Conservation (phyloP, 2,797 vertebrate genomes). For the Crocodylus rhombifer region DNA sequence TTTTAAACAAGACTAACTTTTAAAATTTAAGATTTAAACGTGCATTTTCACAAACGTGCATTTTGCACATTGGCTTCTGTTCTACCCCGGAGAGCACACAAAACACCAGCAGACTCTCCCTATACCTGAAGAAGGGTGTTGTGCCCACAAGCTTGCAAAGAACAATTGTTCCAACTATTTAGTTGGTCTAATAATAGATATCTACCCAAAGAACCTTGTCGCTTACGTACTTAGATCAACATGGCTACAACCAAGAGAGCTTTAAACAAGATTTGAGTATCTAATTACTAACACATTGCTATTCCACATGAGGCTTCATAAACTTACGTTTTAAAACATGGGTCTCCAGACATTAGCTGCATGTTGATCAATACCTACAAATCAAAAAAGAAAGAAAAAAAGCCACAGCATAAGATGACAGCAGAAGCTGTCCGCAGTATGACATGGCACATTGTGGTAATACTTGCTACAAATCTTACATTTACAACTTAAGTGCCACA, state of each 20-base stretch:
- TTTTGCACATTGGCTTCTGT: no score
- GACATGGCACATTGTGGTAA: not conserved
- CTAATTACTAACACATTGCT: not conserved
- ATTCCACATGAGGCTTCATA: not conserved
- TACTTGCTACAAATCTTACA: not conserved
- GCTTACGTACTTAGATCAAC: no score
- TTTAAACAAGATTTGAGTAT: not conserved
- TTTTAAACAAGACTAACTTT: not conserved
- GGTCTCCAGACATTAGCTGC: conserved; percentile 97
- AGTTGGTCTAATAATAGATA: no score
- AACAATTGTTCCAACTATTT: no score
- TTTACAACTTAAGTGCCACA: not conserved
- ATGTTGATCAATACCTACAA: conserved; percentile 95
- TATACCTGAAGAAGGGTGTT: no score
- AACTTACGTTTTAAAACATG: conserved; percentile 98
- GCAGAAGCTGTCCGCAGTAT: not conserved
- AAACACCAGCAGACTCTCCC: no score
- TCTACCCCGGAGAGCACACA: no score
- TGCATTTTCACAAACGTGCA: no score
- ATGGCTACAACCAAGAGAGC: no score
- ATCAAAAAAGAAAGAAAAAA: conserved; percentile 49
- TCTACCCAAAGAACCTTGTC: no score
- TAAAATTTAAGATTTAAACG: no score
- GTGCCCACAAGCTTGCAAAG: no score
- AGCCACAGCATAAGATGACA: not conserved